These are phyloP conservation scores for Dioctria linearis DNA, from an alignment of 2,888 invertebrate species.

Conservation along the genomic window DNA sequence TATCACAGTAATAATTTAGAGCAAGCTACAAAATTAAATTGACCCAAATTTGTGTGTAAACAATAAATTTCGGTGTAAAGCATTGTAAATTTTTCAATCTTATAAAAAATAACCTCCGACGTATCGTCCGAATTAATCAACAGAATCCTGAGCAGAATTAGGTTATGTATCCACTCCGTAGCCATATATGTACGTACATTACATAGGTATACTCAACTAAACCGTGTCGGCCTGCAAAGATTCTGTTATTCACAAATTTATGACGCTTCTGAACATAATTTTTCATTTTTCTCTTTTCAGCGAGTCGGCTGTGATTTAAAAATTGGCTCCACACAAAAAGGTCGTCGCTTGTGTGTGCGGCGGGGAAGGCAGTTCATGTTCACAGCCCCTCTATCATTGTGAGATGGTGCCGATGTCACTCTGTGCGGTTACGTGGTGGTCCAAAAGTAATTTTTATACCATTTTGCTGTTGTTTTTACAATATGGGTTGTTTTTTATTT, in stretches of 20 bases:
- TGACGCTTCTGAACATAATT: conserved; percentile 15
- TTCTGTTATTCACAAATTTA: conserved; percentile 29
- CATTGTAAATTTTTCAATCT: conserved; percentile 35
- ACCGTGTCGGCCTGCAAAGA: background rate
- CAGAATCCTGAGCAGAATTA: background rate
- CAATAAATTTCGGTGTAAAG: conserved; percentile 36
- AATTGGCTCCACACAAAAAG: conserved; percentile 88
- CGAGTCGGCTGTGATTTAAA: conserved; percentile 93
- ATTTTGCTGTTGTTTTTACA: conserved; percentile 48
- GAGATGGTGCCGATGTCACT: conserved; percentile 85
- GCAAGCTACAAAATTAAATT: background rate
- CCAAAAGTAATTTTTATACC: conserved; percentile 44
- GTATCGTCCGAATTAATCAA: conserved; percentile 39
- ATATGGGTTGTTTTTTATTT: conserved; percentile 34
- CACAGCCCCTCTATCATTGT: conserved; percentile 90
- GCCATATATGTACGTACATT: background rate
- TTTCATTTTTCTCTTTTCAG: conserved; percentile 73
- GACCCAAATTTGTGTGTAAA: background rate
- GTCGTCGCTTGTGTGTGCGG: conserved; percentile 92
- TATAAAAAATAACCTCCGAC: conserved; percentile 24
- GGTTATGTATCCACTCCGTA: background rate
- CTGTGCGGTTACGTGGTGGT: conserved; percentile 93
- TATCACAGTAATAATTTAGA: too few relatives aligned
- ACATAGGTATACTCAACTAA: background rate
- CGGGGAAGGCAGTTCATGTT: conserved; percentile 90